Evolutionary conservation across 2,797 vertebrate genomes (phyloP).

Genomic region (Pristis pectinata): DNA sequence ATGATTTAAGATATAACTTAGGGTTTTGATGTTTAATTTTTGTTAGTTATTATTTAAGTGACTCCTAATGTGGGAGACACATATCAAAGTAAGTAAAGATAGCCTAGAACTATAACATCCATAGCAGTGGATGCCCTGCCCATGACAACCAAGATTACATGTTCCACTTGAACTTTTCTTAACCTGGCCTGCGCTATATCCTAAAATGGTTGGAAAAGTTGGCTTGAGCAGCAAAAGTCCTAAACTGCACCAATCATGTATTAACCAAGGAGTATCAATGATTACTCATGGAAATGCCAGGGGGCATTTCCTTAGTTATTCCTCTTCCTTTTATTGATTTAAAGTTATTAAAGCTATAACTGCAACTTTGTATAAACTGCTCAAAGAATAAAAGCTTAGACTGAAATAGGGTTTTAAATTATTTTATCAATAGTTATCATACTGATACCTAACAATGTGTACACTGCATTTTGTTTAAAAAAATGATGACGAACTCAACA

Average conservation of each 20-base stretch:
- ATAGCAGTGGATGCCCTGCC: neutral
- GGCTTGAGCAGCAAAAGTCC: neutral
- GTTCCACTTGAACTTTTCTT: neutral
- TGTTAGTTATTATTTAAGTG: conserved; percentile 6
- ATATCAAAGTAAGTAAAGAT: neutral
- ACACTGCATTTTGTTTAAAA: neutral
- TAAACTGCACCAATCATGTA: neutral
- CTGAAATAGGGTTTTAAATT: neutral
- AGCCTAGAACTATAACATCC: neutral
- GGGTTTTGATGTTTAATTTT: conserved; percentile 32
- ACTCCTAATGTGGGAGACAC: conserved; percentile 22
- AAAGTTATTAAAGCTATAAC: neutral
- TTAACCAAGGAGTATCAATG: neutral
- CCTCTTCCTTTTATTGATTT: neutral
- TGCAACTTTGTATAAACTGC: neutral
- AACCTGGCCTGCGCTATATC: too few species aligned
- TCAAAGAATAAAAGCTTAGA: neutral
- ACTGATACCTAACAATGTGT: neutral
- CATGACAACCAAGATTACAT: neutral
- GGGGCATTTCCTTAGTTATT: neutral
- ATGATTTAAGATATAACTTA: neutral
- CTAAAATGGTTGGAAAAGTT: neutral
- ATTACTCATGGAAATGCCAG: neutral
- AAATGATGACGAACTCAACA: conserved; percentile 7
- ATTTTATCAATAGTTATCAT: neutral